These are phyloP conservation scores for Leucophora obtusa DNA, from an alignment of 2,888 invertebrate species.

Conservation along the genomic window DNA sequence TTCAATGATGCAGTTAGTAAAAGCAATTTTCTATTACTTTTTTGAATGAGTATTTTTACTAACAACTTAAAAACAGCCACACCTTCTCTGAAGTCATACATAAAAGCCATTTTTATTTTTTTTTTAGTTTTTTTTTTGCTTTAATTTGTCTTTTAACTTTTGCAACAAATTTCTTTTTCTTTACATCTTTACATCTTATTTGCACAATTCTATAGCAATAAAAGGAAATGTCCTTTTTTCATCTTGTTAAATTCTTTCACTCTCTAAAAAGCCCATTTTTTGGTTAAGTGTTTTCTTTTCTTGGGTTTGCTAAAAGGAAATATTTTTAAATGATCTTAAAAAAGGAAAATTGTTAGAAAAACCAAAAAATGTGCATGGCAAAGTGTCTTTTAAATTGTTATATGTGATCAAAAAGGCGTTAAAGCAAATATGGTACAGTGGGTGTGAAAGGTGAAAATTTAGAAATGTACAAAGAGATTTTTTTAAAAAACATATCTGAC, in stretches of 20 bases:
- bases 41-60: not conserved
- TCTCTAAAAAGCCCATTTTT: conserved; percentile 55
- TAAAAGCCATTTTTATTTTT: conserved; percentile 29
- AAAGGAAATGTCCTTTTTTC: conserved; percentile 62
- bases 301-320: conserved; percentile 21
- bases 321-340: conserved; percentile 57
- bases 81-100: conserved; percentile 30
- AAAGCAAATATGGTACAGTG: conserved; percentile 13
- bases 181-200: not conserved
- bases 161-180: conserved; percentile 45
- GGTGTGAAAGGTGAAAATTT: not conserved
- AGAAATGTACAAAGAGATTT: no score
- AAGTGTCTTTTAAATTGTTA: not conserved
- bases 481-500: no score
- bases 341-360: conserved; percentile 7
- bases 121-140: conserved; percentile 17
- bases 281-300: conserved; percentile 59
- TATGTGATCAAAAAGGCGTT: conserved; percentile 26
- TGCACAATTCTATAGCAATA: conserved; percentile 46
- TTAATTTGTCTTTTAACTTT: conserved; percentile 38
- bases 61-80: not conserved
- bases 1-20: conserved; percentile 66
- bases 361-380: conserved; percentile 20
- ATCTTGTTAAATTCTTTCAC: conserved; percentile 48
- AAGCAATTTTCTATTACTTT: conserved; percentile 56